These are phyloP conservation scores for Stictocephala bisonia DNA, from an alignment of 2,888 invertebrate species.

Conservation along the genomic window DNA sequence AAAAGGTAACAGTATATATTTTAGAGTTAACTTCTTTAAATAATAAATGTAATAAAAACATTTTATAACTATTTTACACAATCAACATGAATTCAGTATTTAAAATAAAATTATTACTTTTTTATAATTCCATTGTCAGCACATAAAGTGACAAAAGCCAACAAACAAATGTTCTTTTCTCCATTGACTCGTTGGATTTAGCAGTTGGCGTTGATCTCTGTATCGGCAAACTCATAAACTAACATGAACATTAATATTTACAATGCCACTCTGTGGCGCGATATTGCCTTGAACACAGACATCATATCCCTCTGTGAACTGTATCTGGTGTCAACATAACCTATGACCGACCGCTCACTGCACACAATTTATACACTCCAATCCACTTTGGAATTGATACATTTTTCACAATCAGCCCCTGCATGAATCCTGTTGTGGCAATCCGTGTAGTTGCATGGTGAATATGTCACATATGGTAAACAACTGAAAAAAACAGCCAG, in stretches of 20 bases:
- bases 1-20: too few species aligned
- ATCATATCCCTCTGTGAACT: too few species aligned
- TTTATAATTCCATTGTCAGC: too few species aligned
- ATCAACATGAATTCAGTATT: too few species aligned
- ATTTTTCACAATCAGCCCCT: conserved; percentile 4
- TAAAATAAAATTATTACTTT: too few species aligned
- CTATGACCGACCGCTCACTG: too few species aligned
- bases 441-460: background rate
- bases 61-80: too few species aligned
- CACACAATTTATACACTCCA: background rate
- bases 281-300: conserved; percentile 7
- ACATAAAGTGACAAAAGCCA: too few species aligned
- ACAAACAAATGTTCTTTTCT: too few species aligned
- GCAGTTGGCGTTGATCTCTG: conserved; percentile 19
- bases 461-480: conserved; percentile 29
- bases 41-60: too few species aligned
- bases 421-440: conserved; percentile 1
- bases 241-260: conserved; percentile 19
- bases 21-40: too few species aligned
- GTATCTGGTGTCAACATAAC: conserved; percentile 22
- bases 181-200: too few species aligned
- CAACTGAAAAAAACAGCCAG: conserved; percentile 25
- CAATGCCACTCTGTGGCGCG: conserved; percentile 1
- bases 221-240: conserved; percentile 15
- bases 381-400: conserved; percentile 18